These are phyloP conservation scores for Nothobranchius kuhntae DNA, from an alignment of 2,113 vertebrate species.

Conservation along the genomic window DNA sequence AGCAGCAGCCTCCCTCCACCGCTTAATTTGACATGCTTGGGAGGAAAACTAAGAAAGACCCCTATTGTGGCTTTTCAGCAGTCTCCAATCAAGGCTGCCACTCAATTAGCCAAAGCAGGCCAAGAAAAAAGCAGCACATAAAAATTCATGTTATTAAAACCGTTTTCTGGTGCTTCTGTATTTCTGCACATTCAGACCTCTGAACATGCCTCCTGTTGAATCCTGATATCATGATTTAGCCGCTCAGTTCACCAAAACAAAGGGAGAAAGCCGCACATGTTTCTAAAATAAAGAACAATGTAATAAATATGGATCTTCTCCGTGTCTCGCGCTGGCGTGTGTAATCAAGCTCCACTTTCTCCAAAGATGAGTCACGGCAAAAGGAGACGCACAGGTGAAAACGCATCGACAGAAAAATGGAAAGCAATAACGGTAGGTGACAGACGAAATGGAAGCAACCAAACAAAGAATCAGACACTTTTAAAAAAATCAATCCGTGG, in stretches of 20 bases:
- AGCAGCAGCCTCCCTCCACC: slow-evolving; percentile 36
- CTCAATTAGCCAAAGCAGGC: slow-evolving; percentile 56
- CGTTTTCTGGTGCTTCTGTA: slow-evolving; percentile 9
- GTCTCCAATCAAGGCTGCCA: slow-evolving; percentile 64
- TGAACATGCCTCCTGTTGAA: background rate
- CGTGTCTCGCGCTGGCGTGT: slow-evolving; percentile 38
- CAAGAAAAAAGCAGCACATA: slow-evolving; percentile 15
- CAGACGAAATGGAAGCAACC: slow-evolving; percentile 5
- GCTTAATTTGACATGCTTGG: slow-evolving; percentile 69
- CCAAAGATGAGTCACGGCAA: slow-evolving; percentile 33
- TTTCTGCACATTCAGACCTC: background rate
- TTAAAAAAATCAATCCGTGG: slow-evolving; percentile 22
- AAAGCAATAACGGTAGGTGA: slow-evolving; percentile 44
- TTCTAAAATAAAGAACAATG: slow-evolving; percentile 27
- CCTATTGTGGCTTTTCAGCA: slow-evolving; percentile 65
- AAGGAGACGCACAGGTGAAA: slow-evolving; percentile 26
- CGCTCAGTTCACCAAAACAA: background rate
- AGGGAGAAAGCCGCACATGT: background rate
- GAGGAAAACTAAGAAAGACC: slow-evolving; percentile 66
- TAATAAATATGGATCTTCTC: slow-evolving; percentile 50
- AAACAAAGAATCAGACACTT: slow-evolving; percentile 20
- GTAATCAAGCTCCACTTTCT: slow-evolving; percentile 47
- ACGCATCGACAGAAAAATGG: slow-evolving; percentile 20
- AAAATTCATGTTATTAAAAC: slow-evolving; percentile 39
- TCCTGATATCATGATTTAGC: background rate